These are phyloP conservation scores for Desmophyllum pertusum DNA, from an alignment of 92 coral and sea anemone species.

Conservation along the genomic window DNA sequence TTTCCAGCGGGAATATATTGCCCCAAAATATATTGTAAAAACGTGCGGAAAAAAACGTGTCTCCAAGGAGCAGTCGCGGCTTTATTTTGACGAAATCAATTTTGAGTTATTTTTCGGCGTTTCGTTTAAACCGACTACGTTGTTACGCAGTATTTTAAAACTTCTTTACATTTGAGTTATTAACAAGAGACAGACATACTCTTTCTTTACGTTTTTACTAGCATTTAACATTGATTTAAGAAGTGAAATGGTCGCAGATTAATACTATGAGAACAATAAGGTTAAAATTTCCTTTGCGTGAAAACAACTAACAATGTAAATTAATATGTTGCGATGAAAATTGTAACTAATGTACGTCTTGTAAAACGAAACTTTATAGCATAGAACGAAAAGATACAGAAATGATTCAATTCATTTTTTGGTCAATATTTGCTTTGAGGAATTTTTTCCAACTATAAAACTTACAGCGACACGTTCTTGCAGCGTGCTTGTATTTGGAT, in stretches of 20 bases:
- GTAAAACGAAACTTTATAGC: neutral
- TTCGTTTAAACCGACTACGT: neutral
- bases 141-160: neutral
- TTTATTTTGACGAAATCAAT: neutral
- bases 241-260: neutral
- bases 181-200: neutral
- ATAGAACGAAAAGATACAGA: neutral
- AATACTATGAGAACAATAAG: too few relatives aligned
- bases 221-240: neutral
- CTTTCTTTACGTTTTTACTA: neutral
- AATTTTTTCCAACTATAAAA: neutral
- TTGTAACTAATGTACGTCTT: neutral
- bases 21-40: neutral
- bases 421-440: neutral
- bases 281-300: neutral
- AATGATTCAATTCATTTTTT: conserved; percentile 1
- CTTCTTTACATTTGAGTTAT: neutral
- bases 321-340: neutral
- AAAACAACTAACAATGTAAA: neutral
- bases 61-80: neutral
- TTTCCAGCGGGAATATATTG: neutral
- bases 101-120: neutral
- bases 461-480: neutral
- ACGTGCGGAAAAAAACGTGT: neutral
- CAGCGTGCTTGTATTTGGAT: neutral